Conservation (phyloP, 2,888 invertebrate species). For the Mythimna loreyi region DNA sequence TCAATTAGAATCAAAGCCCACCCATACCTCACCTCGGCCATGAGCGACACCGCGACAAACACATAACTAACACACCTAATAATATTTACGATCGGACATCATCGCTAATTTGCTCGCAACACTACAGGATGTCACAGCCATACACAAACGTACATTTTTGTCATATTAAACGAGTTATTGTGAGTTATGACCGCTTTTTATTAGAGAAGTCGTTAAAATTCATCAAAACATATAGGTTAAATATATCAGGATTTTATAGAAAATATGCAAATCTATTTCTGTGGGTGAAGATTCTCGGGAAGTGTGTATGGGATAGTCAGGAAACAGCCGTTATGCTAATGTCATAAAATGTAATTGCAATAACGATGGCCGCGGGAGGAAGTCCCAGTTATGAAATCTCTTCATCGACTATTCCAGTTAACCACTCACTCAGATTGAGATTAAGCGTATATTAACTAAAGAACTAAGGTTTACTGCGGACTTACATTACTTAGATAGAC, state of each 20-base stretch:
- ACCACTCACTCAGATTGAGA: neutral
- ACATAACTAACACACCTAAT: slow-evolving; percentile 38
- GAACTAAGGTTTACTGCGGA: neutral
- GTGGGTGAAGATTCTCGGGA: slow-evolving; percentile 17
- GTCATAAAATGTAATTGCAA: neutral
- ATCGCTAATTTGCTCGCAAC: slow-evolving; percentile 58
- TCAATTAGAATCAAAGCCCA: slow-evolving; percentile 2
- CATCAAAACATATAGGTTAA: slow-evolving; percentile 57
- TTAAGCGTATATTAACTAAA: neutral
- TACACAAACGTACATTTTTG: slow-evolving; percentile 51
- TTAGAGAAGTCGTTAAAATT: slow-evolving; percentile 56
- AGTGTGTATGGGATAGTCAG: slow-evolving; percentile 14
- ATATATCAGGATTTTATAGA: slow-evolving; percentile 46
- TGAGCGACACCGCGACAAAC: slow-evolving; percentile 7
- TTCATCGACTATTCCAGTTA: too few relatives aligned
- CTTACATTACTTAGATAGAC: neutral
- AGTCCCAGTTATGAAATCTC: neutral
- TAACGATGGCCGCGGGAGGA: neutral
- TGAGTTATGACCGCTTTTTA: slow-evolving; percentile 61
- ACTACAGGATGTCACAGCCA: slow-evolving; percentile 55
- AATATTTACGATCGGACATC: slow-evolving; percentile 52
- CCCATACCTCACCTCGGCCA: neutral
- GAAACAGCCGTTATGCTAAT: slow-evolving; percentile 5
- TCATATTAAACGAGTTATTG: slow-evolving; percentile 53
- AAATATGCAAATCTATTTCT: slow-evolving; percentile 36